Conservation (phyloP, 2,113 vertebrate species). For the Chloropsis cyanopogon region DNA sequence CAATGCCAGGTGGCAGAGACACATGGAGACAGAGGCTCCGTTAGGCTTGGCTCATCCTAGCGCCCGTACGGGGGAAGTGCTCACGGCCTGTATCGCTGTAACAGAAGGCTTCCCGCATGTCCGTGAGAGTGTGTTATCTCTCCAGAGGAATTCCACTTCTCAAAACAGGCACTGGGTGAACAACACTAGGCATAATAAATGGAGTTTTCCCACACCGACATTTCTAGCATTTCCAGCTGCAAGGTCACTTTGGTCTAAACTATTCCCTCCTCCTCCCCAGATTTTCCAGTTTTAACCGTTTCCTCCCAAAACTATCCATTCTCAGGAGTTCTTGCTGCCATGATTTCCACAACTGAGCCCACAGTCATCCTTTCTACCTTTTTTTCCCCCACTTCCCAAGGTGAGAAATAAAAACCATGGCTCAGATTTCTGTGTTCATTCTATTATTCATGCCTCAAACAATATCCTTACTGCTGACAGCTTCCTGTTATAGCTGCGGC, state of each 20-base stretch:
- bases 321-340: not conserved
- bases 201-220: not conserved
- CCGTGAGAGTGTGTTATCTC: not conserved
- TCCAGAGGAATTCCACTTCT: not conserved
- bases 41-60: not conserved
- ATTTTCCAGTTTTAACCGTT: not conserved
- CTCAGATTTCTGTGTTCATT: not conserved
- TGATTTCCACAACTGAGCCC: not conserved
- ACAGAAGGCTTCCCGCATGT: not conserved
- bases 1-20: not conserved
- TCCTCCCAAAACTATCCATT: not conserved
- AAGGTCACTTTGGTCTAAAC: not conserved
- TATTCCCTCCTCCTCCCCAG: not conserved
- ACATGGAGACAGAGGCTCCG: rapidly evolving
- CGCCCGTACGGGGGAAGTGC: rapidly evolving
- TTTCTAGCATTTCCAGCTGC: not conserved
- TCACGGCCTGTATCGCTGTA: rapidly evolving
- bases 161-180: not conserved
- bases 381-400: not conserved
- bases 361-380: not conserved
- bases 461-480: not conserved
- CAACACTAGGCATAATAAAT: not conserved
- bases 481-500: not conserved
- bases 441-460: not conserved
- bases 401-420: not conserved